Evolutionary conservation across 2,888 invertebrate species (phyloP), one percentile per base, ranked within the genome.

Genomic region (Acanthosoma haemorrhoidale): DNA sequence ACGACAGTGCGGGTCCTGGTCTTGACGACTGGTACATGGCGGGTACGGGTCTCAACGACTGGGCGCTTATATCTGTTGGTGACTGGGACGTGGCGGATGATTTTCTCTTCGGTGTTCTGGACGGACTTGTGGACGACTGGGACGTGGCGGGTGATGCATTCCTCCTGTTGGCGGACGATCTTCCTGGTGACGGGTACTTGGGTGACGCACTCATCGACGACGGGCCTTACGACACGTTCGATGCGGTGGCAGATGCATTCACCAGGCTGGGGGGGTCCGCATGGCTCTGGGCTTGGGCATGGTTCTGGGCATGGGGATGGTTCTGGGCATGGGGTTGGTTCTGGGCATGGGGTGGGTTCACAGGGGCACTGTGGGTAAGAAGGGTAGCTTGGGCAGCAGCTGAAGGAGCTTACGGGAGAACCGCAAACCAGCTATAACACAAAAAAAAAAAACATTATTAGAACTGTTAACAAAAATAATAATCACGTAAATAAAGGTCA

Each of bases 121-220:
- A 72, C 69, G 67, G 43, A 15, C 29, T 66, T 68, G 43, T 68
- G 59, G 15, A 70, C 69, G 25, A 73, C 58, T 31, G 73, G 73
- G 36, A 73, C 71, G 18, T 73, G 73, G 18, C 73, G 71, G 51
- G 70, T 70, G 70, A 25, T 51, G 11, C 15, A 21, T 43, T 73
- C 71, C 32, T 70, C 69, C 25, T 72, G 71, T 39, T 72, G 70
- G 9, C 71, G 29, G 60, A 73, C 41, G 38, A 36, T 69, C 70
- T 73, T 73, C 63, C 41, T 69, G 41, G 72, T 66, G 13, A 73
- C 66, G 43, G 73, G 73, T n/a, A 73, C 73, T 64, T 73, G 43
- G 36, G 57, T 61, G 36, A 73, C 36, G 66, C 73, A 73, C 43
- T 73, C 73, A 18, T 73, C 73, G 39, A 70, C 70, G 11, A 73